phyloP scores from a whole-genome alignment of 2,888 invertebrate species.

The Hyposoter dolosus region DNA sequence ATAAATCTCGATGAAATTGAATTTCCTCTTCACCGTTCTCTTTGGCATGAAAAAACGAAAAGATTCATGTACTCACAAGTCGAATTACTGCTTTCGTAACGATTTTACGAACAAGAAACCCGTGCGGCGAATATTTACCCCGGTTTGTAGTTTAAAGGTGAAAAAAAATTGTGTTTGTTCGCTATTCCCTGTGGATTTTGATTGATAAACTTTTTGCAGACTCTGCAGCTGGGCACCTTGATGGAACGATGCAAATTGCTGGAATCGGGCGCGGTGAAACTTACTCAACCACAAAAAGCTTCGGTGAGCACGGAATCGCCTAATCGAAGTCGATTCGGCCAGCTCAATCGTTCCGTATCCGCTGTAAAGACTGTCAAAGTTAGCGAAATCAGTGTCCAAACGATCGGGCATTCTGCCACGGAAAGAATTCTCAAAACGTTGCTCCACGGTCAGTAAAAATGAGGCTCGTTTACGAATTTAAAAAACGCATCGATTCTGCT shows the following conservation, averaged over 20 bases:
- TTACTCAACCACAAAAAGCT: conserved; percentile 76
- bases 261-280: conserved; percentile 77
- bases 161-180: neutral
- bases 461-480: neutral
- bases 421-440: conserved; percentile 55
- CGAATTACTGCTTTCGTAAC: too few species aligned
- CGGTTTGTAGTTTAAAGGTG: neutral
- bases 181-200: neutral
- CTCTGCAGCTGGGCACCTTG: conserved; percentile 75
- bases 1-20: too few species aligned
- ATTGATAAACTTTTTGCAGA: conserved; percentile 62
- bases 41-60: too few species aligned
- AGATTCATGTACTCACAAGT: too few species aligned
- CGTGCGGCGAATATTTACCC: neutral
- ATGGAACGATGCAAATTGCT: conserved; percentile 79
- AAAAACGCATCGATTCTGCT: neutral
- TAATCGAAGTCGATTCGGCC: conserved; percentile 71
- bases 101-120: neutral
- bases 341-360: conserved; percentile 67
- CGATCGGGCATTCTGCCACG: conserved; percentile 47
- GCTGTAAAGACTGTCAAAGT: conserved; percentile 64
- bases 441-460: conserved; percentile 65
- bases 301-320: conserved; percentile 63
- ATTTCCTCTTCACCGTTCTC: too few species aligned
- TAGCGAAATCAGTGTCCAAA: conserved; percentile 74